Base-by-base conservation (phyloP, 2,797 vertebrate genomes). In the Bucorvus abyssinicus region DNA sequence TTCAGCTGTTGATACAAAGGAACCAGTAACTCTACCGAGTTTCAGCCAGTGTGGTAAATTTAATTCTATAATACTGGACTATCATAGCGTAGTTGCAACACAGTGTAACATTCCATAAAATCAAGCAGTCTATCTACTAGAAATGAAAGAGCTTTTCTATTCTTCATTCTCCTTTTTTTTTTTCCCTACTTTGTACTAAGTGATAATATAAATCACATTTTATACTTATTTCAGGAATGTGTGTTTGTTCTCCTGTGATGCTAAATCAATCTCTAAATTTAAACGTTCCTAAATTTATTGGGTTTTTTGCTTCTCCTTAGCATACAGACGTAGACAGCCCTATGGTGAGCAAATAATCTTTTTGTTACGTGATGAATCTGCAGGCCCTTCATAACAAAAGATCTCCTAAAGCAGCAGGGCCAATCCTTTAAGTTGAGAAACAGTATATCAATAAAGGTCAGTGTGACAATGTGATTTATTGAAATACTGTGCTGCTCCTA, bases 401-500 rank as follows among this genome's bases (percentile, higher is more conserved):
- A 88, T 96, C 79, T 95, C 95, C 96, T 97, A 90, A 96, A 97
- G 90, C 95, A 97, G 93, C 88, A 95, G 89, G 96, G 89, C n/a
- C 92, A 94, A 95, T 96, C 67, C 83, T 97, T 96, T 96, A 88
- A 89, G 77, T 89, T 92, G 81, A 94, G 95, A 95, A 97, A 87
- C 36, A 93, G 94, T 90, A 32, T 96, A 96, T 97, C 97, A 97
- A 95, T 97, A 97, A 98, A 98, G 97, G 97, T 98, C 97, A 98
- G 75, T 52, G 77, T 95, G 97, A 97, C 97, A 97, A 92, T 95
- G 92, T 97, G 96, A 98, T 97, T 97, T 97, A 98, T 97, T 97
- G 95, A 96, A 97, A 97, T 93, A 32, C 67, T 71, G 53, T 65
- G 60, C 84, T 87, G 74, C 94, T 95, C 24, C 92, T 91, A 96